Percentiles rank a stretch among this genome's conserved stretches.
Conservation (phyloP, 2,797 vertebrate species). For the Thunnus albacares region DNA sequence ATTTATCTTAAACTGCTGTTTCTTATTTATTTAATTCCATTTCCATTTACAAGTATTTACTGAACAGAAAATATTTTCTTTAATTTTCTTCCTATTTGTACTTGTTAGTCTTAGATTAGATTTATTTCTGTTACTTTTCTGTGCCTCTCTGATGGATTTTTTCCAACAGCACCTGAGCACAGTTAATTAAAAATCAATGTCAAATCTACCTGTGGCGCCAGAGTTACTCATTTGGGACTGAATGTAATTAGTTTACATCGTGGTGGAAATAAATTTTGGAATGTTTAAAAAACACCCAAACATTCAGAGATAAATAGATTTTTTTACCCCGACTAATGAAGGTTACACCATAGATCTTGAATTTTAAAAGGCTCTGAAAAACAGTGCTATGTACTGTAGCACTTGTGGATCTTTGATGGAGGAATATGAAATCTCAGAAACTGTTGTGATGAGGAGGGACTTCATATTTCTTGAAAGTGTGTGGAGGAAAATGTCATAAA, state of each 20-base stretch:
- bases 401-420: slow-evolving; percentile 10
- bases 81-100: not conserved
- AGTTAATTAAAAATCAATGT: slow-evolving; percentile 49
- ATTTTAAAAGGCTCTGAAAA: not conserved
- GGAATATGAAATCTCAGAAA: not conserved
- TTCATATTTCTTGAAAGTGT: slow-evolving; percentile 14
- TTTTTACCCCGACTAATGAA: not conserved
- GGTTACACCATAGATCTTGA: slow-evolving; percentile 3
- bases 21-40: too few relatives aligned
- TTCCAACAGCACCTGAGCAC: slow-evolving; percentile 1
- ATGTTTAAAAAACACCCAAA: not conserved
- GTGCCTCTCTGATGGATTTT: not conserved
- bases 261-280: not conserved
- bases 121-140: not conserved
- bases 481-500: slow-evolving; percentile 7
- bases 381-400: not conserved
- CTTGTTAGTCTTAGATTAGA: not conserved
- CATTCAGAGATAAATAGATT: not conserved
- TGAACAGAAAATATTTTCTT: not conserved
- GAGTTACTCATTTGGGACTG: slow-evolving; percentile 20
- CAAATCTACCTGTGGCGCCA: slow-evolving; percentile 1
- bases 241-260: slow-evolving; percentile 28
- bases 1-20: too few relatives aligned
- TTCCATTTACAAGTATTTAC: not conserved
- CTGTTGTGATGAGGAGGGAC: not conserved